phyloP scores from a whole-genome alignment of 1,140 invertebrate species.

The Drosophila sp. region DNA sequence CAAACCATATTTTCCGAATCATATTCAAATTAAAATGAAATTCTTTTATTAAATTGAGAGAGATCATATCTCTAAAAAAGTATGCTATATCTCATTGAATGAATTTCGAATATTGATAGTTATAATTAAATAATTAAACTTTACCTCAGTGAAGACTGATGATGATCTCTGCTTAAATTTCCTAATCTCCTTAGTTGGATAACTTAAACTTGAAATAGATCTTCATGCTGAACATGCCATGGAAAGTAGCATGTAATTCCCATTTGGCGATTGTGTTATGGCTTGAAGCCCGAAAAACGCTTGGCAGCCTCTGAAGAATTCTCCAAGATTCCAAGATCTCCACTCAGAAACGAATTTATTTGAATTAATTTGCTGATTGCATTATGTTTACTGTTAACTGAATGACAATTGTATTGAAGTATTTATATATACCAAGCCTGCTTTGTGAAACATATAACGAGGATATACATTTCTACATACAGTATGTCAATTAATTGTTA shows the following conservation, averaged over 20 bases:
- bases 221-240: neutral
- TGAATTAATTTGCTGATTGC: slow-evolving; percentile 13
- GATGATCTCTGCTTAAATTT: slow-evolving; percentile 16
- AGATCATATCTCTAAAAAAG: slow-evolving; percentile 2
- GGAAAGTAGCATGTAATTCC: slow-evolving; percentile 16
- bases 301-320: neutral
- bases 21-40: neutral
- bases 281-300: slow-evolving; percentile 10
- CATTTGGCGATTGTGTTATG: slow-evolving; percentile 20
- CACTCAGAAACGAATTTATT: slow-evolving; percentile 22
- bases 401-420: slow-evolving; percentile 4
- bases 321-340: slow-evolving; percentile 5
- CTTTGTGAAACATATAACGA: too few species aligned
- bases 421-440: too few species aligned
- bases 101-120: neutral
- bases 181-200: slow-evolving; percentile 28
- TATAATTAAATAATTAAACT: neutral
- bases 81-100: slow-evolving; percentile 1
- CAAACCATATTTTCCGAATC: neutral
- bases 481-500: too few species aligned
- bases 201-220: slow-evolving; percentile 24
- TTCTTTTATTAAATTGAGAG: too few species aligned
- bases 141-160: slow-evolving; percentile 32
- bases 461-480: too few species aligned
- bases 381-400: slow-evolving; percentile 32